Evolutionary conservation across 37 sponge, comb jelly and placozoan genomes (phyloP).

Genomic region (Mnemiopsis leidyi): DNA sequence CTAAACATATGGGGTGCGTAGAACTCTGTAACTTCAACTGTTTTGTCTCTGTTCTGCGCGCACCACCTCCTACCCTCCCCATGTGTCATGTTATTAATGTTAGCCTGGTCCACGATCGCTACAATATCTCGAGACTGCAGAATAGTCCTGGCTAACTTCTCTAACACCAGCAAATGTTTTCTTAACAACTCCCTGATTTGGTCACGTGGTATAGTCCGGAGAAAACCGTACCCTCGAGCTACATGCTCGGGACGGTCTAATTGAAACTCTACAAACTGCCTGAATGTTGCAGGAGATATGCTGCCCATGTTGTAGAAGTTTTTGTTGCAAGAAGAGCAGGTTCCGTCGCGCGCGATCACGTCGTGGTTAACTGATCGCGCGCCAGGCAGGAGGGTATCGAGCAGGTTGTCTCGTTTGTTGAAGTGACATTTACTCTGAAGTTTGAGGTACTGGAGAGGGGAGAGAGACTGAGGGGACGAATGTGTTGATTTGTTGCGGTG

Average conservation of each 20-base stretch:
- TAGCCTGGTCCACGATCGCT: background rate
- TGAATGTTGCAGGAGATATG: background rate
- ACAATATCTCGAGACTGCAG: background rate
- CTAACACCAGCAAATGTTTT: background rate
- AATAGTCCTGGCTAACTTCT: background rate
- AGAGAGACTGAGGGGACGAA: no score
- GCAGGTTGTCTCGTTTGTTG: background rate
- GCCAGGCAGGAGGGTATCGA: background rate
- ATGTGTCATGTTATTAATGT: background rate
- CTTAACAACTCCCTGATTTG: background rate
- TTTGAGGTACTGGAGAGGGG: background rate
- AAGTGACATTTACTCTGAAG: background rate
- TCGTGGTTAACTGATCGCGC: background rate
- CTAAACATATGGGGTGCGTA: background rate
- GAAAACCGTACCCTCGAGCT: background rate
- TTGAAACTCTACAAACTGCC: background rate
- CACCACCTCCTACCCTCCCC: background rate
- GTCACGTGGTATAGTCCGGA: background rate
- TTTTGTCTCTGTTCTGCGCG: background rate
- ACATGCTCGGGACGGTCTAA: background rate
- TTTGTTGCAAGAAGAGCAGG: background rate
- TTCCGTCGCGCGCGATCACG: background rate
- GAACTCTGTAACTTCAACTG: background rate
- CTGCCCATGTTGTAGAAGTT: background rate
- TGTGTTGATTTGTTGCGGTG: no score